These are phyloP conservation scores for Plemyria rubiginata DNA, from an alignment of 2,888 invertebrate species.

Conservation along the genomic window DNA sequence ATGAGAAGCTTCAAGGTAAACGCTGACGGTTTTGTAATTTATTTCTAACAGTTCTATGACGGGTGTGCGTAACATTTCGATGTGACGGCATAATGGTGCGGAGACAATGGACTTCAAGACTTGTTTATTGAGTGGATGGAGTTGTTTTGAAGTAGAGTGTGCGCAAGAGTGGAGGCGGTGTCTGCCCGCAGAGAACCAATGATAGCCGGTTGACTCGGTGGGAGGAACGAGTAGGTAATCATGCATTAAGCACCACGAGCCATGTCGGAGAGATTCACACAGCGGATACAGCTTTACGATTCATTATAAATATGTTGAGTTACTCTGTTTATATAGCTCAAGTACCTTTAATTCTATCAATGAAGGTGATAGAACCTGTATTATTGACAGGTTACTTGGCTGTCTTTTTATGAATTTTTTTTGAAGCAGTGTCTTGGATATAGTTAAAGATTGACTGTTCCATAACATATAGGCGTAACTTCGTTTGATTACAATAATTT, in stretches of 20 bases:
- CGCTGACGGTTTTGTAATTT: conserved; percentile 58
- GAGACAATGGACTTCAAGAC: conserved; percentile 81
- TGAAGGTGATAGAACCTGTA: conserved; percentile 43
- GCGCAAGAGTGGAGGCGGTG: conserved; percentile 81
- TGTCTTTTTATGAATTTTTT: conserved; percentile 8
- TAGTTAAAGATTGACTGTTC: neutral
- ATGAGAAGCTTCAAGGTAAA: conserved; percentile 54
- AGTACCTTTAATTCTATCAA: conserved; percentile 50
- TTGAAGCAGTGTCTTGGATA: neutral
- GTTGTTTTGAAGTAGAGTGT: conserved; percentile 78
- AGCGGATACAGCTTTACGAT: conserved; percentile 60
- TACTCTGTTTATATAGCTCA: conserved; percentile 48
- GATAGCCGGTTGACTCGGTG: conserved; percentile 68
- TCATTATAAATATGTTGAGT: conserved; percentile 59
- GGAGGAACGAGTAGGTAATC: conserved; percentile 75
- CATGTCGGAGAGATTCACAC: conserved; percentile 62
- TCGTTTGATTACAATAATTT: too few relatives aligned
- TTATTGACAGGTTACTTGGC: conserved; percentile 52
- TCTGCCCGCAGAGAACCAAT: conserved; percentile 71
- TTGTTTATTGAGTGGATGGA: conserved; percentile 82
- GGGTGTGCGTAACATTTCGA: conserved; percentile 64
- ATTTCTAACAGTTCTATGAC: conserved; percentile 73
- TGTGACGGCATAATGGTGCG: conserved; percentile 73
- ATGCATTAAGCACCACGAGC: conserved; percentile 68
- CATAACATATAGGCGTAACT: too few relatives aligned